Base-by-base conservation (phyloP, 2,797 vertebrate genomes). In the Manis pentadactyla region DNA sequence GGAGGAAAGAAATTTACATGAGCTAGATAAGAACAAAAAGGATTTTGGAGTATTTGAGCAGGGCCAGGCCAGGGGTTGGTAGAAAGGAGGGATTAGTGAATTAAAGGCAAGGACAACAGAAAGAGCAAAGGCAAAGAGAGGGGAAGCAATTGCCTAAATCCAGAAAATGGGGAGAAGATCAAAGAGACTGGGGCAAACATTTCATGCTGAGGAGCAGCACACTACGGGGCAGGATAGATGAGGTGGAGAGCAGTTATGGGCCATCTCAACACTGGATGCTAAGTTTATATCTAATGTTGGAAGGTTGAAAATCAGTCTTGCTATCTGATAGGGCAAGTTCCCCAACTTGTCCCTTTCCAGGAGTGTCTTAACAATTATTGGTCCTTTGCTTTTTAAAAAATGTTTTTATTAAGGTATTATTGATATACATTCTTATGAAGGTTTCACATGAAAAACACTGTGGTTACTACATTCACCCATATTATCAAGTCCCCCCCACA, bases 81-180 rank as follows among this genome's bases (percentile, higher is more conserved):
- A 61, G 39, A 64, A 84, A 91, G 46, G 15, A 77, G 29, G 23
- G 63, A 42, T 42, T 68, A 12, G 10, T 55, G n/a, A 71, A 63
- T 82, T 51, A 73, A 92, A 82, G 68, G 55, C 31, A 87, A 79
- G 68, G 57, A 61, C 68, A 74, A n/a, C 2, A 51, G 68, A 85
- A 71, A 61, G 19, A 90, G 10, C 68, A 87, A 90, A 59, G 19
- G 42, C 11, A 59, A 68, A 87, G 49, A 34, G 27, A 46, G 12
- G 42, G 5, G 17, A 79, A 34, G 14, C 12, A 27, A 29, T 5
- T 15, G 55, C 34, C 37, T 14, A 49, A 55, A 66, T 11, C n/a
- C 4, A 27, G 84, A 42, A 46, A 23, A 74, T 23, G 6, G 13
- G 42, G 75, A 79, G 84, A 75, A 92, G 64, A 59, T 25, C 57